Conservation (phyloP, 2,113 vertebrate species). For the Gulo gulo region DNA sequence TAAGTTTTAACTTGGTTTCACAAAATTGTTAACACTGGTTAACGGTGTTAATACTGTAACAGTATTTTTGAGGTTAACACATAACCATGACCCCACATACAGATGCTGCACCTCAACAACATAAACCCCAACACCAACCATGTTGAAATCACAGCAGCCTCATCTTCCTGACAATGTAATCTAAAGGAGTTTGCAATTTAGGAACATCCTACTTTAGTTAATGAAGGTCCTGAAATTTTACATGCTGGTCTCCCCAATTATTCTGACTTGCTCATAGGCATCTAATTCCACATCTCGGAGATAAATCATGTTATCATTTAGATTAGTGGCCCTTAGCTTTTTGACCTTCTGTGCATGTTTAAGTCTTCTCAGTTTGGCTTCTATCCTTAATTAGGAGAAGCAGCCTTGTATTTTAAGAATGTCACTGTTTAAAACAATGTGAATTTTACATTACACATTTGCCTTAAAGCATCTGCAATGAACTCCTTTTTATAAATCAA, state of each 20-base stretch:
- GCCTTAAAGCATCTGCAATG: constrained; percentile 55
- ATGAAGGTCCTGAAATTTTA: constrained; percentile 53
- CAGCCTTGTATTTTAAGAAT: constrained; percentile 69
- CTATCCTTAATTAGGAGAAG: constrained; percentile 68
- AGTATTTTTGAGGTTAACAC: neutral
- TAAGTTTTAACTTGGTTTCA: neutral
- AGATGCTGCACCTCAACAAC: neutral
- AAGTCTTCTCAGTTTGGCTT: constrained; percentile 65
- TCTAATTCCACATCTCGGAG: constrained; percentile 44
- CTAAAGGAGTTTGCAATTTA: constrained; percentile 22
- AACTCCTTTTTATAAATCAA: constrained; percentile 71
- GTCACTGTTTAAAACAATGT: constrained; percentile 73
- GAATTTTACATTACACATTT: constrained; percentile 70
- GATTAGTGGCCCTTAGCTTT: constrained; percentile 61
- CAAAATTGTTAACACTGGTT: neutral
- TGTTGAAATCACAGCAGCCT: neutral
- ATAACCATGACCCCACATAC: neutral
- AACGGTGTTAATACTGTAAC: neutral
- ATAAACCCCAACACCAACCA: neutral
- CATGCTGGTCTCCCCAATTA: constrained; percentile 49
- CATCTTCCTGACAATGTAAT: neutral
- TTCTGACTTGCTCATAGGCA: constrained; percentile 49
- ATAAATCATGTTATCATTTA: constrained; percentile 57
- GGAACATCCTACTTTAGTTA: constrained; percentile 6
- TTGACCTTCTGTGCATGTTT: constrained; percentile 57